Evolutionary conservation across 2,888 invertebrate genomes (phyloP), one percentile per base, ranked within the genome.

Genomic region (Mimumesa dahlbomi): DNA sequence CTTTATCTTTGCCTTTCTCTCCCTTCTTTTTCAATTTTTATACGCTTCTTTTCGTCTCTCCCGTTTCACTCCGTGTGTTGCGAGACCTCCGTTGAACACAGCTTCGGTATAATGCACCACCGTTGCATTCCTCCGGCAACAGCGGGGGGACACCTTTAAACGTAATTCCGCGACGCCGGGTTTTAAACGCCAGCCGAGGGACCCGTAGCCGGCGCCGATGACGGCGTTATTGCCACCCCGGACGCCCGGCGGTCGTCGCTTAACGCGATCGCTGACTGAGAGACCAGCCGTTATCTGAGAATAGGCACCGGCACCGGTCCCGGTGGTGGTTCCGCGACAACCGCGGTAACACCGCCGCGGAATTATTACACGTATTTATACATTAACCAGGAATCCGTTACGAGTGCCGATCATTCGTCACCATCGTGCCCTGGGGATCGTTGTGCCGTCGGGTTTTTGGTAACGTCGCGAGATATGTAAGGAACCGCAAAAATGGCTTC

Each of bases 191-290:
- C 36, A 66, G 54, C 62, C 18, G 52, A 54, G 57, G n/a, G 53
- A 61, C 45, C 63, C 45, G 52, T n/a, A 64, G 46, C 38, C 58
- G 34, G 54, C 57, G 61, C 52, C 70, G 82, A 82, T 77, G 82
- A 82, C 77, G 79, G 74, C 72, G 69, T 74, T 82, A 82, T 82
- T 69, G 74, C 73, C 58, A 49, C 49, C 50, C 58, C 63, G 58
- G 49, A 25, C 52, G 46, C 46, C 58, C 63, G 58, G 49, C 21
- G 49, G 46, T 43, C 50, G 58, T 53, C 53, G 70, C 58, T 78
- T 82, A 80, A 75, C 76, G 70, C 70, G 77, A 79, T 76, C 71
- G 80, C 64, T 74, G 79, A 79, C 74, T 74, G 69, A 79, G 69
- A 79, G 43, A 66, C 61, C 52, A 56, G 71, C 65, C 67, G 67